Conservation (phyloP, 2,113 vertebrate genomes). For the Plotosus lineatus region DNA sequence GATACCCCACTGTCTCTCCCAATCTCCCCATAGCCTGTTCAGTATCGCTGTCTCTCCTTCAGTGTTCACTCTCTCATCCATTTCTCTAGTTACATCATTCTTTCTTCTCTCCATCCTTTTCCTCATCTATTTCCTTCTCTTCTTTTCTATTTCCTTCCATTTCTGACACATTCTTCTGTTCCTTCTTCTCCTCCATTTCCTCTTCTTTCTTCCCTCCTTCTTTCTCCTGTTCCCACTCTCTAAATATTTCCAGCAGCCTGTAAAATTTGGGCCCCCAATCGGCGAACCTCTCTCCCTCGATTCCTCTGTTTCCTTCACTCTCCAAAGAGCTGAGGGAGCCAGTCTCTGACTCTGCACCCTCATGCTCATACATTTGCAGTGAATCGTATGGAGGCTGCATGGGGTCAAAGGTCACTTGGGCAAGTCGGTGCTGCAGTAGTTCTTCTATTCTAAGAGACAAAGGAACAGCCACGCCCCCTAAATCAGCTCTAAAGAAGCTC, state of each 20-base stretch:
- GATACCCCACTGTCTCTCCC: background rate
- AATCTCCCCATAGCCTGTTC: background rate
- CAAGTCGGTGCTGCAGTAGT: slow-evolving; percentile 80
- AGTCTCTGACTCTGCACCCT: slow-evolving; percentile 80
- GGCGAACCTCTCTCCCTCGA: slow-evolving; percentile 55
- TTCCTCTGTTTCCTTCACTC: slow-evolving; percentile 69
- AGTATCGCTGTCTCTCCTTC: slow-evolving; percentile 2
- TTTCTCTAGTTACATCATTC: background rate
- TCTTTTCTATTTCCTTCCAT: background rate
- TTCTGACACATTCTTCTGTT: slow-evolving; percentile 42
- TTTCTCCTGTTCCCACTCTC: slow-evolving; percentile 67
- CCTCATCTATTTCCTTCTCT: background rate
- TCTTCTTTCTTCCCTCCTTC: background rate
- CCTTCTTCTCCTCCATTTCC: background rate
- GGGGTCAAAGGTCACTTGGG: slow-evolving; percentile 81
- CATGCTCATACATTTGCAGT: slow-evolving; percentile 85
- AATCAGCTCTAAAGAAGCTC: slow-evolving; percentile 7
- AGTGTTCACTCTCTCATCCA: background rate
- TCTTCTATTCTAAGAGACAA: slow-evolving; percentile 76
- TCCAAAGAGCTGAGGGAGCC: slow-evolving; percentile 85
- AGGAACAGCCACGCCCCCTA: slow-evolving; percentile 32
- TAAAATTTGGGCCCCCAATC: slow-evolving; percentile 84
- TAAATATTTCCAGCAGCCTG: slow-evolving; percentile 81
- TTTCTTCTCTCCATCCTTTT: background rate
- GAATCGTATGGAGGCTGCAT: slow-evolving; percentile 87